phyloP scores from a whole-genome alignment of 2,797 vertebrate genomes.

The Telmatherina bonti region DNA sequence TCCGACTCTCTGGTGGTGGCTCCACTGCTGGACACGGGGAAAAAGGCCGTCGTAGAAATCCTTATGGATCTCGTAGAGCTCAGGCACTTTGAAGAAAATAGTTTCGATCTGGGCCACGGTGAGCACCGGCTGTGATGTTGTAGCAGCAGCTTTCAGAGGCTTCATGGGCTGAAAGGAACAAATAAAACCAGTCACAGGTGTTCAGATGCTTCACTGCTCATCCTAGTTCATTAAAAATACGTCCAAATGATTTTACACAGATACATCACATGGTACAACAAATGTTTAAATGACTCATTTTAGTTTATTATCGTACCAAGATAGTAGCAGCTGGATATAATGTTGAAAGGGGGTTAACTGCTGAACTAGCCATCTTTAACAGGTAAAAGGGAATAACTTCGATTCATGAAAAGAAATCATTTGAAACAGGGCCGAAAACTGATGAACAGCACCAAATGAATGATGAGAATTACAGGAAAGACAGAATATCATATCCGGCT shows the following conservation, averaged over 20 bases:
- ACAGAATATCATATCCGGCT: neutral
- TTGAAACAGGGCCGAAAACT: neutral
- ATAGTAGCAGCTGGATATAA: neutral
- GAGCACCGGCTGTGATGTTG: slow-evolving; percentile 96
- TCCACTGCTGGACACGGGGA: slow-evolving; percentile 96
- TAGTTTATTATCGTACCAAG: neutral
- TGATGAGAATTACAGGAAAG: neutral
- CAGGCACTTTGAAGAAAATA: slow-evolving; percentile 99
- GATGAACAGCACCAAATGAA: no score
- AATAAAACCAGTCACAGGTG: neutral
- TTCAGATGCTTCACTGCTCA: neutral
- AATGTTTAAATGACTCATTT: neutral
- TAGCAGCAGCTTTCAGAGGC: slow-evolving; percentile 95
- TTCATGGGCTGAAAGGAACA: slow-evolving; percentile 91
- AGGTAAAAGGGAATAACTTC: no score
- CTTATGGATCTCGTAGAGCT: slow-evolving; percentile 97
- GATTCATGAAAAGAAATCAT: no score
- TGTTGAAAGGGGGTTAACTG: neutral
- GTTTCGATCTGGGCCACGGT: slow-evolving; percentile 95
- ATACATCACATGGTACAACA: neutral
- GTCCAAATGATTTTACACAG: neutral
- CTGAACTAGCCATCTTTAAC: neutral
- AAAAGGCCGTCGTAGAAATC: slow-evolving; percentile 96
- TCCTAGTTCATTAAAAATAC: neutral
- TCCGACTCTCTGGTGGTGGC: slow-evolving; percentile 95